phyloP scores from a whole-genome alignment of 2,113 vertebrate genomes.

The crab-eating macaque (Macaca fascicularis) region T2T-MFA8v1.1 NC_088378.1:86439501-86440000 shows the following conservation, averaged over 20 bases:
- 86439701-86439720: neutral
- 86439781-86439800: neutral
- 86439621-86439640: constrained; percentile 9
- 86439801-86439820: too few species aligned
- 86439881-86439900: too few species aligned
- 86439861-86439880: too few species aligned
- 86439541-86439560: neutral
- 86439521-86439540: neutral
- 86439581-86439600: neutral
- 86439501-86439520: neutral
- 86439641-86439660: neutral
- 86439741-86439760: neutral
- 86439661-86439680: neutral
- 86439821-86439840: too few species aligned
- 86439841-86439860: too few species aligned
- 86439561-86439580: constrained; percentile 4
- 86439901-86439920: neutral
- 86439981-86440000: constrained; percentile 28
- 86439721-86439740: neutral
- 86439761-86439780: neutral
- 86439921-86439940: neutral
- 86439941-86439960: neutral
- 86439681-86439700: neutral
- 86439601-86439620: neutral
- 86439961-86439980: neutral